A percentile compares a stretch with the other conserved stretches of the same genome.
Conservation (phyloP, 1,140 invertebrate species). For the Diplogasteroides magnus region DNA sequence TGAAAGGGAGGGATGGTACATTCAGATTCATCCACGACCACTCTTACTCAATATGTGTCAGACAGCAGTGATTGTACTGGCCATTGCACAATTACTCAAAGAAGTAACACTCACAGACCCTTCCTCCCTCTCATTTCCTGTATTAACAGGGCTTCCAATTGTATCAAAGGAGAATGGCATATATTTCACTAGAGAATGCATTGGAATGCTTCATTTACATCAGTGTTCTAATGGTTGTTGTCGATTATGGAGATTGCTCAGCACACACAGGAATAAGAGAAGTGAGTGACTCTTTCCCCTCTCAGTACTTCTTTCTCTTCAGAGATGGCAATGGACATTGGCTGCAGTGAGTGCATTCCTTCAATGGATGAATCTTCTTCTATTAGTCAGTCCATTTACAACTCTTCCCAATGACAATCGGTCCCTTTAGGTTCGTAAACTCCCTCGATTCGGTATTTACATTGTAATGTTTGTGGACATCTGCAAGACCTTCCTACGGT, state of each 20-base stretch:
- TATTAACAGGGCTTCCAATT: conserved; percentile 57
- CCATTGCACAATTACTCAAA: background rate
- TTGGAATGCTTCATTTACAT: conserved; percentile 61
- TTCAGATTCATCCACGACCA: background rate
- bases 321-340: conserved; percentile 62
- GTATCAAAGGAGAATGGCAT: conserved; percentile 56
- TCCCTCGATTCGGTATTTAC: conserved; percentile 61
- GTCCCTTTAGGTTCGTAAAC: conserved; percentile 52
- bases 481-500: conserved; percentile 57
- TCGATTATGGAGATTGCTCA: conserved; percentile 58
- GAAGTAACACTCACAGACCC: background rate
- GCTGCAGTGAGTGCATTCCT: conserved; percentile 59
- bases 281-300: conserved; percentile 30
- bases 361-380: conserved; percentile 60
- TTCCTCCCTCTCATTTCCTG: background rate
- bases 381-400: conserved; percentile 53
- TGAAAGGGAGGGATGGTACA: no score
- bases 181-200: conserved; percentile 59
- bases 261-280: conserved; percentile 55
- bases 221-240: conserved; percentile 57
- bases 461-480: conserved; percentile 64
- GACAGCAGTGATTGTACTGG: background rate
- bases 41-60: background rate
- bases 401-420: background rate
- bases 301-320: conserved; percentile 26